Base-by-base conservation (phyloP, 2,888 invertebrate genomes). In the Trichogramma dendrolimi region DNA sequence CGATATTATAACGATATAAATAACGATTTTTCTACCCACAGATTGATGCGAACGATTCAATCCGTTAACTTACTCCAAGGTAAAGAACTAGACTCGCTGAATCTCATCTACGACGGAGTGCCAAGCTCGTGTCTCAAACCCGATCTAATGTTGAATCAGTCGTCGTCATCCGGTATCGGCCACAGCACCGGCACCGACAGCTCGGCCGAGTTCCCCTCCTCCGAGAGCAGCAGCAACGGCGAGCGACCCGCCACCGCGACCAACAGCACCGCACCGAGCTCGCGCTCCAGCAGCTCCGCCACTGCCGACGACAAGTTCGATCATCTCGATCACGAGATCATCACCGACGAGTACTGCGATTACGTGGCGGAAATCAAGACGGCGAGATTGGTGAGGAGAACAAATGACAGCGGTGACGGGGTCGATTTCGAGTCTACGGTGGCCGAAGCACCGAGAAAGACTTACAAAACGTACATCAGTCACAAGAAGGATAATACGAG, bases 31-130 rank as follows among this genome's bases (percentile, higher is more conserved):
- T 27, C 3, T 27, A 44, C 48, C 62, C 61, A 6, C 68, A 78
- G 87, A 60, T 79, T 88, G 63, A 81, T 86, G 70, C 81, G 87
- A 66, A 87, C 86, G 39, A 85, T 86, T 56, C 85, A 87, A 69
- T 87, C 87, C 43, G 27, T 27, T 3, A 27, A 27, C 27, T 27
- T 27, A 2, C 27, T 27, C 27, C 27, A 27, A 27, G 27, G 27
- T 3, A 27, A 27, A 27, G 27, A 27, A 3, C 27, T 27, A 3
- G 27, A 27, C 27, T 27, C 27, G 27, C 27, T 27, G 27, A 27
- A 27, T 27, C 27, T 27, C 27, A 27, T 27, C 2, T 27, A 27
- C 27, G 27, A 27, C 27, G 27, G 27, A 27, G 27, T 27, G 27
- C 27, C 27, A 27, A 27, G 27, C 27, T 27, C 27, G 27, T 27